Percentiles rank a stretch among this genome's conserved stretches.
Evolutionary conservation across 2,888 invertebrate species (phyloP).

Genomic region (Tolmerus cingulatus): DNA sequence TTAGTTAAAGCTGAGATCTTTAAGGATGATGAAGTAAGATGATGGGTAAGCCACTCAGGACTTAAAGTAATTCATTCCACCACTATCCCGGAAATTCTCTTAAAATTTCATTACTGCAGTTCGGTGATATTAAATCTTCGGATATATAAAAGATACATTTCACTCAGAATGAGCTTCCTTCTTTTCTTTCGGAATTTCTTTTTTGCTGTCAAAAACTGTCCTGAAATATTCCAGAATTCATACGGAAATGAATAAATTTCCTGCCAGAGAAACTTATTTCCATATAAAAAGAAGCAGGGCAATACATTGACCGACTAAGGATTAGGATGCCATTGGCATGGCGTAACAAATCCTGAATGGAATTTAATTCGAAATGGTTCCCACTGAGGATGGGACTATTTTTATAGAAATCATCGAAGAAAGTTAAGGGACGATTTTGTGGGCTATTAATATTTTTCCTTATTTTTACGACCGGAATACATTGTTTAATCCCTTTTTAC

Average conservation of each 20-base stretch:
- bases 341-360: background rate
- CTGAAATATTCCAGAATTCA: background rate
- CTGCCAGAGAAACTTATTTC: background rate
- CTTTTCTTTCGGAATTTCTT: background rate
- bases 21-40: too few species aligned
- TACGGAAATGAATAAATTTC: background rate
- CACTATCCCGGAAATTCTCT: background rate
- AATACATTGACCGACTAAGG: background rate
- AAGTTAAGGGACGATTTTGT: background rate
- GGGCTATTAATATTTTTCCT: background rate
- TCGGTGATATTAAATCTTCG: background rate
- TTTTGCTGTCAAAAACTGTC: background rate
- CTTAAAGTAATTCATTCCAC: background rate
- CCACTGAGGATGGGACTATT: background rate
- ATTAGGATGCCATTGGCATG: background rate
- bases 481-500: too few species aligned
- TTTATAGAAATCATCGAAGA: background rate
- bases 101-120: too few species aligned
- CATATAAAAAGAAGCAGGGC: background rate
- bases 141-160: background rate
- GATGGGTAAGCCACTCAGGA: background rate
- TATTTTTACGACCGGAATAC: too few species aligned
- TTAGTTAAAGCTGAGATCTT: too few species aligned
- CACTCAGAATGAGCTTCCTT: background rate
- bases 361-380: background rate